Evolutionary conservation across 2,888 invertebrate species (phyloP).

Genomic region (Leistus spinibarbis): DNA sequence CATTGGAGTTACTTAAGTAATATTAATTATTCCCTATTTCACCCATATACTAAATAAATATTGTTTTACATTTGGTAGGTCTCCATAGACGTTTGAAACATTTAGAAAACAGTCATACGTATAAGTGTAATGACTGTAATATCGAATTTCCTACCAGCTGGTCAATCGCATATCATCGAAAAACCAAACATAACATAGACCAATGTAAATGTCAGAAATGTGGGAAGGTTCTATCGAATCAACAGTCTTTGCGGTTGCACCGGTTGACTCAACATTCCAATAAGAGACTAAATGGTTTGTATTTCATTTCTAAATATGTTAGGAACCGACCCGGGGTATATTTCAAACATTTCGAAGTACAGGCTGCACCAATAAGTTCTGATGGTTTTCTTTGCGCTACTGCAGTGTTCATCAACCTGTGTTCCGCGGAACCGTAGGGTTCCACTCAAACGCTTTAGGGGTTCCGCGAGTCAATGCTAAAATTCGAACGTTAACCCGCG

Average conservation of each 20-base stretch:
- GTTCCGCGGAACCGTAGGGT: too few relatives aligned
- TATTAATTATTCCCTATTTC: background rate
- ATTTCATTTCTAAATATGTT: background rate
- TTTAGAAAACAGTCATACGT: conserved; percentile 55
- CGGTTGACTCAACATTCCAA: conserved; percentile 13
- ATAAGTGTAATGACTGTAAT: conserved; percentile 58
- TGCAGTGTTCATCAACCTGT: too few relatives aligned
- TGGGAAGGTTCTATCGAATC: conserved; percentile 13
- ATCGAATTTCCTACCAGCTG: conserved; percentile 60
- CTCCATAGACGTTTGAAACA: conserved; percentile 62
- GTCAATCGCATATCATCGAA: conserved; percentile 60
- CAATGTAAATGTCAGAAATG: conserved; percentile 23
- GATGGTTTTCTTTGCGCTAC: too few relatives aligned
- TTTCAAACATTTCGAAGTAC: background rate
- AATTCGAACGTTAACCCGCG: too few relatives aligned
- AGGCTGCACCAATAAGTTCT: too few relatives aligned
- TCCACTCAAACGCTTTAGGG: too few relatives aligned
- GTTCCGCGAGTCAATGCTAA: too few relatives aligned
- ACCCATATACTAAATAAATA: background rate
- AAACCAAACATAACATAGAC: conserved; percentile 54
- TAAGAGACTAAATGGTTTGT: background rate
- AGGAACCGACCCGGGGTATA: background rate
- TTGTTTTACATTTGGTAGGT: conserved; percentile 47
- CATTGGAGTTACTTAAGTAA: conserved; percentile 60
- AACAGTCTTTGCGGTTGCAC: conserved; percentile 19